Conservation (phyloP, 2,113 vertebrate genomes). For the Brachypteracias leptosomus region DNA sequence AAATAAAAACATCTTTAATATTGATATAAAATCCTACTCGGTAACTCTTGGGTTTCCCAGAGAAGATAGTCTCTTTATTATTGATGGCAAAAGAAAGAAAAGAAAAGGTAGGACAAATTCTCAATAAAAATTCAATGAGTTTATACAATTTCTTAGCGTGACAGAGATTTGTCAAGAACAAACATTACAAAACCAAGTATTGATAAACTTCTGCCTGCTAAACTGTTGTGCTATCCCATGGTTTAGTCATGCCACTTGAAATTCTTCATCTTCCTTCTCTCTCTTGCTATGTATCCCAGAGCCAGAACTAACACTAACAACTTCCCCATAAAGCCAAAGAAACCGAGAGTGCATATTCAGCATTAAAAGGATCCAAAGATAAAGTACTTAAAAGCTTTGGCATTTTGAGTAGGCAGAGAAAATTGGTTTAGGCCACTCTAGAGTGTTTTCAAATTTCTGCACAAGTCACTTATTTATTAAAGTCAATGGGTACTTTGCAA, state of each 20-base stretch:
- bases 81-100: neutral
- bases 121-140: neutral
- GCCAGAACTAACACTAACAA: neutral
- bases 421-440: neutral
- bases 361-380: neutral
- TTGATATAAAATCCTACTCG: neutral
- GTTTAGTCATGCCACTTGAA: neutral
- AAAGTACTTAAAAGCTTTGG: neutral
- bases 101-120: neutral
- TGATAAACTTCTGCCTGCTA: neutral
- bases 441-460: neutral
- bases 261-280: neutral
- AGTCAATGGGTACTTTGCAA: neutral
- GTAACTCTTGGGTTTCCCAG: neutral
- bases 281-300: neutral
- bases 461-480: neutral
- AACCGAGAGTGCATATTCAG: neutral
- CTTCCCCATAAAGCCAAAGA: neutral
- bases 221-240: neutral
- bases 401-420: neutral
- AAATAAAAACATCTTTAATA: neutral
- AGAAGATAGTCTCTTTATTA: neutral
- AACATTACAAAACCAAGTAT: neutral
- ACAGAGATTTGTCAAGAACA: neutral
- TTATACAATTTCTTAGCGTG: neutral